Evolutionary conservation across 1,140 invertebrate species (phyloP), one percentile per base, ranked within the genome.

Genomic region (Rhopalosiphum maidis): DNA sequence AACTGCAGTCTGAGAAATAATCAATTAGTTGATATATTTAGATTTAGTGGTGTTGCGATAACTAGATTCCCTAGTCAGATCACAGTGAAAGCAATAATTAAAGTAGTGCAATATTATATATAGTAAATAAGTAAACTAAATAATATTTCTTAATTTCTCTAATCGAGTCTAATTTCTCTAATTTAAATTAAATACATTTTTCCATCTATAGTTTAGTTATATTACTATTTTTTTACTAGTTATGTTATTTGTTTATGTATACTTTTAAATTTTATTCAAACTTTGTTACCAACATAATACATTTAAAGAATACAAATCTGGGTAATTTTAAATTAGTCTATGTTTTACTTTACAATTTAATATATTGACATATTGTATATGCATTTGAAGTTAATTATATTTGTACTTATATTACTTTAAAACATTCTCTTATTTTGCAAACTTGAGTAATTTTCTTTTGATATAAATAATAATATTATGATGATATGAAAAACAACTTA

Each of bases 381-480:
- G 18, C 8, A 83, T 83, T 77, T 77, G 1, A 8, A 60, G 8
- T 60, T n/a, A 68, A 68, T 68, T 77, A n/a, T 77, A 5, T 77
- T 68, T 18, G n/a, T 77, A 77, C 60, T 77, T 77, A 77, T 35
- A 35, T 77, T 18, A 5, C 15, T 77, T 4, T n/a, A 18, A 48
- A 87, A 87, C 41, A 87, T 48, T 87, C 11, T 87, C 15, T 87
- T 87, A 87, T 87, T 87, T 87, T 46, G 25, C 43, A 46, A 87
- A 4, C 11, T 46, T 15, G 25, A 48, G 1, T 87, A n/a, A 48
- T 87, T 48, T 48, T n/a, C 60, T 37, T 48, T n/a, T 48, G 9
- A 25, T 23, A 11, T 30, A 22, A 87, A 25, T 86, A 86, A 86
- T 46, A 87, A 18, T 48, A n/a, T 23, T 23, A 77, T 87, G 23